Conservation (phyloP, 2,888 invertebrate species). For the Callinectes sapidus region DNA sequence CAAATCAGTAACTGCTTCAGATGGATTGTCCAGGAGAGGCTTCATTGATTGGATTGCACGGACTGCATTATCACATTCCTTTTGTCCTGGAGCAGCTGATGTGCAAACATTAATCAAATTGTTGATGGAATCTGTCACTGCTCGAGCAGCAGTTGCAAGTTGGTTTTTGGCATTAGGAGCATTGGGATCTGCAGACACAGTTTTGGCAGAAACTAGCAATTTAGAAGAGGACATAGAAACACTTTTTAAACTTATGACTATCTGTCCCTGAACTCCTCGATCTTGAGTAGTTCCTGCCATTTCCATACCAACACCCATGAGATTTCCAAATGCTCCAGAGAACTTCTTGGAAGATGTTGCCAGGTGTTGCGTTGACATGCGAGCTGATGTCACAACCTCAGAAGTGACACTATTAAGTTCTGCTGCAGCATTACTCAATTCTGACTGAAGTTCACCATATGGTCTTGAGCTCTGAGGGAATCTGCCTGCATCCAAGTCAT, state of each 20-base stretch:
- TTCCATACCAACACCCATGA: slow-evolving; percentile 88
- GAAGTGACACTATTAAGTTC: slow-evolving; percentile 89
- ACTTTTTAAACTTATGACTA: slow-evolving; percentile 90
- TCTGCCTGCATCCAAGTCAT: slow-evolving; percentile 81
- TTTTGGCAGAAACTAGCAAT: slow-evolving; percentile 90
- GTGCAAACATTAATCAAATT: slow-evolving; percentile 91
- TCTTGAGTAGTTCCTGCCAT: slow-evolving; percentile 90
- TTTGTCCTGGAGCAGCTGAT: slow-evolving; percentile 94
- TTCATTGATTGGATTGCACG: slow-evolving; percentile 91
- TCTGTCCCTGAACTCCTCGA: slow-evolving; percentile 84
- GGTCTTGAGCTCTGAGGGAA: slow-evolving; percentile 86
- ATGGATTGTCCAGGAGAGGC: slow-evolving; percentile 88
- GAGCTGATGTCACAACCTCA: slow-evolving; percentile 87
- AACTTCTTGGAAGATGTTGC: slow-evolving; percentile 87
- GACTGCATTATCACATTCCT: slow-evolving; percentile 96
- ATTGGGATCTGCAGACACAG: slow-evolving; percentile 90
- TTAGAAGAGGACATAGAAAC: slow-evolving; percentile 92
- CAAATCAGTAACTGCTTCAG: slow-evolving; percentile 90
- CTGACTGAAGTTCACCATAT: slow-evolving; percentile 87
- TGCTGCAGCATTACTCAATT: slow-evolving; percentile 89
- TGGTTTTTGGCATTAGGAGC: slow-evolving; percentile 94
- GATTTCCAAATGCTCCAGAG: slow-evolving; percentile 85
- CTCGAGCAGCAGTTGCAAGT: slow-evolving; percentile 87
- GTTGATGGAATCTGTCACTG: slow-evolving; percentile 93
- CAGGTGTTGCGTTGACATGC: slow-evolving; percentile 81